Percentiles rank a stretch among this genome's conserved stretches.
Conservation (phyloP, 1,140 invertebrate genomes). For the Bombus huntii region DNA sequence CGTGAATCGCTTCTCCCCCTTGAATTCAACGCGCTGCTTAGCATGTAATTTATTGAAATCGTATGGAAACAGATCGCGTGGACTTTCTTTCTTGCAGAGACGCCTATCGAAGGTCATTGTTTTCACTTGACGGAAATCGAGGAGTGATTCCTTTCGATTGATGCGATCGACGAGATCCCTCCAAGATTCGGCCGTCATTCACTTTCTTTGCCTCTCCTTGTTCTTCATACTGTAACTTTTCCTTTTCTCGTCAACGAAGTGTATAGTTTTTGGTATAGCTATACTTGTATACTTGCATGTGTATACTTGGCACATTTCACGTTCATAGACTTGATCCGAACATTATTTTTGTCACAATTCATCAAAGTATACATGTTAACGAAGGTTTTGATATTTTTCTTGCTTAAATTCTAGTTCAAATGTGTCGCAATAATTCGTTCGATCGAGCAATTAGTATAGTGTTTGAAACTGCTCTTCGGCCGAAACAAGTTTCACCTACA, state of each 20-base stretch:
- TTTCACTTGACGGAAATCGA: constrained; percentile 54
- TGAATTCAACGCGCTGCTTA: constrained; percentile 67
- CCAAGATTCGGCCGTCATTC: constrained; percentile 6
- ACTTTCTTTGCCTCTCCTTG: constrained; percentile 28
- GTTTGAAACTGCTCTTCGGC: neutral
- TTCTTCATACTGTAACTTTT: neutral
- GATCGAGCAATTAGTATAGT: neutral
- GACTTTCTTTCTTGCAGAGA: constrained; percentile 60
- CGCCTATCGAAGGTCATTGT: constrained; percentile 65
- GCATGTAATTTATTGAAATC: constrained; percentile 67
- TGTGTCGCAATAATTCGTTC: too few relatives aligned
- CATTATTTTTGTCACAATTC: neutral
- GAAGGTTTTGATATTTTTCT: neutral
- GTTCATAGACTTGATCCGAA: neutral
- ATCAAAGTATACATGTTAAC: neutral
- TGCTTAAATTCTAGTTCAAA: neutral
- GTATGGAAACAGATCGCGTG: constrained; percentile 60
- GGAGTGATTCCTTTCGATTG: constrained; percentile 23
- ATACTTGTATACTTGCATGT: neutral
- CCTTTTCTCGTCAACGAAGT: neutral
- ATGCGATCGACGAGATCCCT: constrained; percentile 26
- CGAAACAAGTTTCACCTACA: constrained; percentile 17
- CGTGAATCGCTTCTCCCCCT: constrained; percentile 10
- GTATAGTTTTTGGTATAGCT: neutral
- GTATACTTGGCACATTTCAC: neutral